A percentile compares a stretch with the other conserved stretches of the same genome.
Conservation (phyloP, 2,888 invertebrate genomes). For the Xanthostigma xanthostigma region DNA sequence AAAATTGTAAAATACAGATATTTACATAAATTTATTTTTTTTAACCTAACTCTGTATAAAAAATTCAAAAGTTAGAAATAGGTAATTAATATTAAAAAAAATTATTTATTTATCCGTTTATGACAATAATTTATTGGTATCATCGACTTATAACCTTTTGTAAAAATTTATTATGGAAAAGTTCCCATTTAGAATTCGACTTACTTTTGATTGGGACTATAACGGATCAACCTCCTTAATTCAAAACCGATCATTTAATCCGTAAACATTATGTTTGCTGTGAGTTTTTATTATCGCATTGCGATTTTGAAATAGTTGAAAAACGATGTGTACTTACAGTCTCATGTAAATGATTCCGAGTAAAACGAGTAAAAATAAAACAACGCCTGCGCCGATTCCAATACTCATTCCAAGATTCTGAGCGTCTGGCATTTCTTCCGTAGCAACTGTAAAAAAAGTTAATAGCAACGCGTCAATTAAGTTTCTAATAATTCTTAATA, state of each 20-base stretch:
- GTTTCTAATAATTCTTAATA: neutral
- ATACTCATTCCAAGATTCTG: conserved; percentile 65
- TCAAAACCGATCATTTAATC: neutral
- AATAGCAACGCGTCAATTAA: neutral
- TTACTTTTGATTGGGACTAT: no score
- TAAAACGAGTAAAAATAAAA: conserved; percentile 61
- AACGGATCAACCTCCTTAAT: no score
- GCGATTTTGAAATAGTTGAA: neutral
- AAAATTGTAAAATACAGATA: no score
- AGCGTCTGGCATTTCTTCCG: conserved; percentile 54
- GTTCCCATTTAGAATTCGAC: no score
- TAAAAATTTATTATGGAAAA: no score
- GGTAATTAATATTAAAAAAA: no score
- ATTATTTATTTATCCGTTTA: no score
- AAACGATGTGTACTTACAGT: conserved; percentile 42
- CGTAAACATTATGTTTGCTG: neutral
- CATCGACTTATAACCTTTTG: no score
- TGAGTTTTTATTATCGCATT: neutral
- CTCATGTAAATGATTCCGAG: conserved; percentile 68
- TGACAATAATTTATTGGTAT: no score
- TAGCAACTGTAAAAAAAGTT: conserved; percentile 29
- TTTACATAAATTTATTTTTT: no score
- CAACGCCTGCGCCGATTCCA: conserved; percentile 70
- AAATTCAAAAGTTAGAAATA: no score
- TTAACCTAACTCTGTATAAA: no score